Conservation (phyloP, 2,113 vertebrate genomes). For the Gallinago paraguaiae region DNA sequence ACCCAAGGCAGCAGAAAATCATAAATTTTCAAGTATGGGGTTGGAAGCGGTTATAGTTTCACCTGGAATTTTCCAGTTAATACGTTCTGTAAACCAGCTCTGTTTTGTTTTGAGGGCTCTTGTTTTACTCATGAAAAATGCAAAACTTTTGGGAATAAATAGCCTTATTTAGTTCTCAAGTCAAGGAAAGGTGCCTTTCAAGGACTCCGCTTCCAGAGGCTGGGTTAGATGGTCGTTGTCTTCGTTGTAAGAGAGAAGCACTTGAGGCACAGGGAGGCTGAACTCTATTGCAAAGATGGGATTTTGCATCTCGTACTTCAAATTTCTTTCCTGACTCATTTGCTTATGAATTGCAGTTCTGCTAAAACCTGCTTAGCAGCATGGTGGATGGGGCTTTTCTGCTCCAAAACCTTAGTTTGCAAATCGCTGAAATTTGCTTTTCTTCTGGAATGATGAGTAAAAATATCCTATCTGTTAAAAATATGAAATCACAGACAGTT, state of each 20-base stretch:
- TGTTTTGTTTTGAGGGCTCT: fast-evolving
- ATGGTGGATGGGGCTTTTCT: neutral
- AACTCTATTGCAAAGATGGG: neutral
- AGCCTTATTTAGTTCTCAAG: neutral
- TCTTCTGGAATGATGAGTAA: neutral
- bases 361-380: neutral
- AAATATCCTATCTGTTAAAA: neutral
- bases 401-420: neutral
- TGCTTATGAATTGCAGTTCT: neutral
- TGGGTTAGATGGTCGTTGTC: neutral
- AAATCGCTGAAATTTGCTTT: neutral
- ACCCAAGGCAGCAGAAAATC: neutral
- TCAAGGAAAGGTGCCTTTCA: neutral
- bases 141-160: neutral
- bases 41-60: neutral
- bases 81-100: neutral
- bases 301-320: neutral
- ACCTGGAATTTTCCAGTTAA: neutral
- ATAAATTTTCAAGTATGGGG: neutral
- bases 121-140: neutral
- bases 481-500: neutral
- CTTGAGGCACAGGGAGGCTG: neutral
- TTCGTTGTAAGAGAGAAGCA: neutral
- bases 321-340: neutral
- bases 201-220: neutral